phyloP scores from a whole-genome alignment of 2,888 invertebrate genomes.

The Phengaris alcon region DNA sequence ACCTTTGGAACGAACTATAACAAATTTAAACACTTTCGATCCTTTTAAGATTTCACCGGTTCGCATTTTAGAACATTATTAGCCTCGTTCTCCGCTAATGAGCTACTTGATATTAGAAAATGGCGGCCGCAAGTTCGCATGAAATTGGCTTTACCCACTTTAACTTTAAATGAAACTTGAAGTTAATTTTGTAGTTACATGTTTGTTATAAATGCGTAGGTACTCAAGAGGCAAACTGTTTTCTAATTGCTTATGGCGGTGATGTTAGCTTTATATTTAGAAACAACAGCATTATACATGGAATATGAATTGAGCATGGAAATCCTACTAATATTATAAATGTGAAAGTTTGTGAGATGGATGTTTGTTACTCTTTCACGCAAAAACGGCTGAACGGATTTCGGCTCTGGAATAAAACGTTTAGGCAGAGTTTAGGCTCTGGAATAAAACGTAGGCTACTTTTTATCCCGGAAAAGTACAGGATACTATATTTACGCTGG shows the following conservation, averaged over 20 bases:
- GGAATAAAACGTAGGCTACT: too few species aligned
- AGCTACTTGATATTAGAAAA: conserved; percentile 28
- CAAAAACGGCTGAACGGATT: too few species aligned
- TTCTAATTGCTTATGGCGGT: background rate
- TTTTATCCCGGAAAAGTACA: too few species aligned
- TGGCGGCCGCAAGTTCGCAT: conserved; percentile 17
- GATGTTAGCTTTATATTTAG: background rate
- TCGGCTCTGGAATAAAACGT: too few species aligned
- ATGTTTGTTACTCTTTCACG: too few species aligned
- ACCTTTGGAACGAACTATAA: conserved; percentile 22
- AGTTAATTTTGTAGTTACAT: conserved; percentile 8
- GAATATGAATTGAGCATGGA: too few species aligned
- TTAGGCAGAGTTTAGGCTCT: too few species aligned
- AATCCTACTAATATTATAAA: too few species aligned
- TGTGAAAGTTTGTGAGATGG: too few species aligned
- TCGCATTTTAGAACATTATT: conserved; percentile 21
- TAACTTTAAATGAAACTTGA: conserved; percentile 16
- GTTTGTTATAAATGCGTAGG: background rate
- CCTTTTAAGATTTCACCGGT: conserved; percentile 22
- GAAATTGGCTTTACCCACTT: conserved; percentile 26
- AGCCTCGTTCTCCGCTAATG: conserved; percentile 26
- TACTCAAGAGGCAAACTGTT: background rate
- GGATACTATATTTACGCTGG: too few species aligned
- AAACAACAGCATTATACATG: too few species aligned
- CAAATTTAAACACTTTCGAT: conserved; percentile 14